Evolutionary conservation across 2,797 vertebrate genomes (phyloP), one percentile per base, ranked within the genome.

Genomic region (Paramormyrops hopkinsi): DNA sequence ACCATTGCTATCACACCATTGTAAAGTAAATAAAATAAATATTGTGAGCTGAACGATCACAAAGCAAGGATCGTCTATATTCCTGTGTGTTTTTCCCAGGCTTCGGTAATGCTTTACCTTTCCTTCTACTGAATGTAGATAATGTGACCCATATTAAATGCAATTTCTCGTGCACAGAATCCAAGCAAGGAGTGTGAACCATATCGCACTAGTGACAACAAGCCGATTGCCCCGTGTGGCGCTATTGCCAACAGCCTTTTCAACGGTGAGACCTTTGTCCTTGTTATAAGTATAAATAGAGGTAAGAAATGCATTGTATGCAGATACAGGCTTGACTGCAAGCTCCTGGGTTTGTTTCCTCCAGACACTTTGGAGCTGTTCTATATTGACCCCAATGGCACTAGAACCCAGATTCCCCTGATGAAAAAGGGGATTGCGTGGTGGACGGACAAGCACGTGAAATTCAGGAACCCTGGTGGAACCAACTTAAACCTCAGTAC

Each of bases 181-280:
- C 98, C 98, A 22, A 99, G 97, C 94, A 98, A 98, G 92, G 98
- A 99, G 91, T 99, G 99, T 94, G 97, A 98, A 46, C 99, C 99
- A 4, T 99, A 99, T 91, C 96, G 96, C 91, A 96, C 37, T 0
- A 97, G 92, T 91, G 96, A 96, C 0, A 94, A 94, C 89, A 92
- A 93, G 51, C 96, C 97, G 59, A 97, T 99, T 82, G 98, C 99
- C 91, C 99, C 99, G 44, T 99, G 98, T 93, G 99, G 99, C 8
- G 99, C 99, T 89, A 98, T 99, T 90, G 98, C 98, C 90, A 99
- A 99, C 96, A 99, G 99, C 92, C 97, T 99, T 94, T 99, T 99
- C 91, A 99, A 99, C 90, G 99, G 98, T 99, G 95, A 94, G 94
- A 89, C 88, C 25, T 5, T 44, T 76, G 4, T 33, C n/a, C 4